Conservation (phyloP, 2,888 invertebrate genomes). For the Temnothorax unifasciatus region DNA sequence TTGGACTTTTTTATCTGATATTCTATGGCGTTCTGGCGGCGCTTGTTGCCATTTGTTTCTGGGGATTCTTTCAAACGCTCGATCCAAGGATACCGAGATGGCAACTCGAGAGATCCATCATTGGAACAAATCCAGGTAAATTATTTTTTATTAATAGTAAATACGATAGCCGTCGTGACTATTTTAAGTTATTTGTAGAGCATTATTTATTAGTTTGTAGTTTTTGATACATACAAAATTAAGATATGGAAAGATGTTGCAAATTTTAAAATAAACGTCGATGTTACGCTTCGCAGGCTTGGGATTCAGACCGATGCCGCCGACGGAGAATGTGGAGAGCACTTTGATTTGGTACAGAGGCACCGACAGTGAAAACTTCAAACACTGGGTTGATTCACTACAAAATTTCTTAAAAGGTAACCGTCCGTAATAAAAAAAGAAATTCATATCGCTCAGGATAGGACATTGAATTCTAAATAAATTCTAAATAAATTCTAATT, state of each 20-base stretch:
- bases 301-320: conserved; percentile 97
- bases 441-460: neutral
- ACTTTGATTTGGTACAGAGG: conserved; percentile 98
- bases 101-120: conserved; percentile 94
- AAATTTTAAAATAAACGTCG: neutral
- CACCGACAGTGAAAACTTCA: conserved; percentile 91
- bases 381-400: conserved; percentile 93
- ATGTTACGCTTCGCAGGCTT: conserved; percentile 88
- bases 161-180: neutral
- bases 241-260: neutral
- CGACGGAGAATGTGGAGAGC: conserved; percentile 94
- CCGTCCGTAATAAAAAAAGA: conserved; percentile 74
- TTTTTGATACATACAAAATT: neutral
- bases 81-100: conserved; percentile 96
- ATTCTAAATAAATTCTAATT: neutral
- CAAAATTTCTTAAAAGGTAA: conserved; percentile 93
- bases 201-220: neutral
- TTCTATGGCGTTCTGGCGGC: conserved; percentile 97
- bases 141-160: neutral
- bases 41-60: conserved; percentile 97
- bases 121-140: conserved; percentile 96
- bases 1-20: conserved; percentile 96
- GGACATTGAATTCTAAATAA: neutral
- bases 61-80: conserved; percentile 96
- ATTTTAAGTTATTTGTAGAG: neutral